phyloP scores from a whole-genome alignment of 2,888 invertebrate species.

The Furcula furcula region DNA sequence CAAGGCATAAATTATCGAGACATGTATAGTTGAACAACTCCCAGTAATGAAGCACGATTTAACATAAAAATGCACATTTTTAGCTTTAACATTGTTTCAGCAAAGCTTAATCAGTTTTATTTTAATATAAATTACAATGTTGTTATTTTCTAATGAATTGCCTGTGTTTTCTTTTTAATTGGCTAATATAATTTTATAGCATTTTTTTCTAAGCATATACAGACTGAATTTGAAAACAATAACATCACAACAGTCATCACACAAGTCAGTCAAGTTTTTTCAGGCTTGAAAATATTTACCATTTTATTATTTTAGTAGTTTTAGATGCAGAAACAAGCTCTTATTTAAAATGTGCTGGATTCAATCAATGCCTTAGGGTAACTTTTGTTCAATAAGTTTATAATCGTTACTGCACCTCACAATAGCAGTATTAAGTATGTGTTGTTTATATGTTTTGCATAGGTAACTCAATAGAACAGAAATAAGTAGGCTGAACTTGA shows the following conservation, averaged over 20 bases:
- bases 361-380: slow-evolving; percentile 29
- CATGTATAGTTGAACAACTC: slow-evolving; percentile 33
- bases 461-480: slow-evolving; percentile 50
- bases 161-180: slow-evolving; percentile 36
- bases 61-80: slow-evolving; percentile 68
- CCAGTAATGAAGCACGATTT: slow-evolving; percentile 48
- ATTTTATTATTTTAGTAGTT: slow-evolving; percentile 39
- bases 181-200: slow-evolving; percentile 39
- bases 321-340: slow-evolving; percentile 47
- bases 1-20: slow-evolving; percentile 9
- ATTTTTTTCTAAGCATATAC: slow-evolving; percentile 48
- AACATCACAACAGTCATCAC: slow-evolving; percentile 66
- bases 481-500: slow-evolving; percentile 39
- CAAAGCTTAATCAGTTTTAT: slow-evolving; percentile 56
- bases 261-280: slow-evolving; percentile 39
- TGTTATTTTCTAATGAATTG: slow-evolving; percentile 29
- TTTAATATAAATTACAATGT: slow-evolving; percentile 32
- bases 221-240: slow-evolving; percentile 59
- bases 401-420: slow-evolving; percentile 55
- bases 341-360: slow-evolving; percentile 7
- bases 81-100: slow-evolving; percentile 67
- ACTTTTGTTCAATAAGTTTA: slow-evolving; percentile 9
- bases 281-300: slow-evolving; percentile 35
- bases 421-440: slow-evolving; percentile 66
- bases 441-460: slow-evolving; percentile 44